Evolutionary conservation across 2,888 invertebrate species (phyloP).

Genomic region (Hemistola chrysoprasaria): DNA sequence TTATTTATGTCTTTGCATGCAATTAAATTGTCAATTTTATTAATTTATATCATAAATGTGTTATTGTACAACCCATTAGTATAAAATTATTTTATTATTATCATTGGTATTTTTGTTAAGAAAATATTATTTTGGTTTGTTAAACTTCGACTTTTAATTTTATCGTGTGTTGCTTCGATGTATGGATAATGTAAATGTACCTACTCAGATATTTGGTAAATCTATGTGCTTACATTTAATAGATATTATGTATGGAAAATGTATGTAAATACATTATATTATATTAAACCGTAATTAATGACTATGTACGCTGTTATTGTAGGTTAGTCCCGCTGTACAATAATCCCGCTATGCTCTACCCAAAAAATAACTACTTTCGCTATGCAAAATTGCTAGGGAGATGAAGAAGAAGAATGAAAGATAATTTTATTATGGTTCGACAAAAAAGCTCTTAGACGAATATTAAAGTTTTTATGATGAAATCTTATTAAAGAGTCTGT

Average conservation of each 20-base stretch:
- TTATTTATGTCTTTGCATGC: no score
- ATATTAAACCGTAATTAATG: constrained; percentile 19
- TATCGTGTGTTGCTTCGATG: constrained; percentile 13
- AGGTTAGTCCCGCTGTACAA: constrained; percentile 62
- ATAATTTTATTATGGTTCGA: no score
- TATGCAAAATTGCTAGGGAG: no score
- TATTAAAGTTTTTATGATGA: no score
- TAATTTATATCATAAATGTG: background rate
- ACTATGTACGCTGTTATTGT: constrained; percentile 67
- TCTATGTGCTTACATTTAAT: constrained; percentile 27
- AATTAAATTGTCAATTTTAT: no score
- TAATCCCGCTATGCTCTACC: no score
- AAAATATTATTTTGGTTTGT: background rate
- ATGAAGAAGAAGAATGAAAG: no score
- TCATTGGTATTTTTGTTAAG: background rate
- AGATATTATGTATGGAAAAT: constrained; percentile 24
- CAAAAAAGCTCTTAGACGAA: no score
- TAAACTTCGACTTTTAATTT: background rate
- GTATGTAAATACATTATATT: constrained; percentile 25
- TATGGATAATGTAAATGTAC: constrained; percentile 14
- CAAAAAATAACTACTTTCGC: no score
- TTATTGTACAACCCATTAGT: no score
- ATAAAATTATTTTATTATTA: no score
- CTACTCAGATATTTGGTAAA: constrained; percentile 13
- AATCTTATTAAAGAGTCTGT: no score